Evolutionary conservation across 2,113 vertebrate genomes (phyloP), one percentile per base, ranked within the genome.

Genomic region (Hyperoodon ampullatus): DNA sequence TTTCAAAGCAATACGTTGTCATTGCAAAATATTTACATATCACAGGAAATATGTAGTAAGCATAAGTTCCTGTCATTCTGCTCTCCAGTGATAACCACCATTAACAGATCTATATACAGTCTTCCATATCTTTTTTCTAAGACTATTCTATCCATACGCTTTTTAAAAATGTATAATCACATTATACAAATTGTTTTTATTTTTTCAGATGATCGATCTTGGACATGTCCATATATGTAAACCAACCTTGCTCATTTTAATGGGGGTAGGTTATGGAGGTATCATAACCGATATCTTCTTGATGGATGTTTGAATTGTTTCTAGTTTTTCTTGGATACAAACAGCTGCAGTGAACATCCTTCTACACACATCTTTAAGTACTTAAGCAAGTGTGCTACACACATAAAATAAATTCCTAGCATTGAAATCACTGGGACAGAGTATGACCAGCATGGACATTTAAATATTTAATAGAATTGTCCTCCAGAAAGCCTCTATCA

Each of bases 21-120:
- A 72, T n/a, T 90, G 23, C 83, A 91, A 83, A 77, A 68, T 55
- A 77, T 90, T 93, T 95, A 68, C 74, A 65, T 65, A 47, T 78
- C 53, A 88, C 70, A 77, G 61, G 35, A 68, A 85, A 95, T 68
- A 42, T 90, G 47, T 80, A 68, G 24, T 39, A 81, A 77, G 42
- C 16, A 2, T 90, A 47, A 72, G 61, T 50, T 74, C 30, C 82
- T 75, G 30, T 77, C 47, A 63, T 82, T 90, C 87, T 87, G 66
- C 60, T 77, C 53, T 75, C n/a, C 13, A 39, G 24, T 60, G 28
- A 75, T 90, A 82, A 35, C 42, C n/a, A 86, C 42, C 33, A 60
- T 42, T 42, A 90, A 35, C 11, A 55, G 53, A 47, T 87, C 10
- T 87, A 16, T 58, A 15, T 75, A 77, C 26, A 71, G 42, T 84